These are phyloP conservation scores for Hemiscyllium ocellatum DNA, from an alignment of 2,113 vertebrate genomes.

Conservation along the genomic window DNA sequence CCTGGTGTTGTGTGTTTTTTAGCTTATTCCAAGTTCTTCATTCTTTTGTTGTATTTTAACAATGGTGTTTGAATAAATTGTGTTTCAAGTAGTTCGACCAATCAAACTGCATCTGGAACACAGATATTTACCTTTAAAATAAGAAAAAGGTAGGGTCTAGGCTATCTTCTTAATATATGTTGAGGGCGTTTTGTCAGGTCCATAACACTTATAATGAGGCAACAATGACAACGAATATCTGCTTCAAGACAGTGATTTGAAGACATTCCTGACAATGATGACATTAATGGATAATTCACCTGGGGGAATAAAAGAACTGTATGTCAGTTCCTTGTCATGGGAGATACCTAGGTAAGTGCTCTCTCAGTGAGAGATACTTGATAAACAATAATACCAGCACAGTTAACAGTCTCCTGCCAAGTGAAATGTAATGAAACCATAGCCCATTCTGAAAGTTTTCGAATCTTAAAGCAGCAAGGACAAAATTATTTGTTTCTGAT, in stretches of 20 bases:
- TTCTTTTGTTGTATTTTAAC: too few species aligned
- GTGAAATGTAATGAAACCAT: neutral
- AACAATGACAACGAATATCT: neutral
- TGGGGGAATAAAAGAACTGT: neutral
- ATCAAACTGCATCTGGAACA: too few species aligned
- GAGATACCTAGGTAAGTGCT: neutral
- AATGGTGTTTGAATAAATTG: too few species aligned
- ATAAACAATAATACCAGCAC: neutral
- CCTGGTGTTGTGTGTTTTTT: too few species aligned
- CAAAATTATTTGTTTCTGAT: neutral
- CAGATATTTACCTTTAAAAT: too few species aligned
- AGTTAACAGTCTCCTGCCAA: neutral
- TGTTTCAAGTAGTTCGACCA: too few species aligned
- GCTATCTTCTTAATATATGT: too few species aligned
- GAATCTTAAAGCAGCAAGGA: neutral
- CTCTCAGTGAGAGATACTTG: neutral
- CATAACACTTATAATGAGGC: neutral
- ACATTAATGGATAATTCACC: neutral
- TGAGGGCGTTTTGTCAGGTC: too few species aligned
- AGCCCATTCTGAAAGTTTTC: neutral
- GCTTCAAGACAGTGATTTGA: neutral
- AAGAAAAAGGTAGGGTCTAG: too few species aligned
- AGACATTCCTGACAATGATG: neutral
- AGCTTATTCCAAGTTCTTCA: too few species aligned
- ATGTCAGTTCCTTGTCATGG: neutral